Evolutionary conservation across 2,797 vertebrate genomes (phyloP).

Genomic region (Ispidina lecontei): DNA sequence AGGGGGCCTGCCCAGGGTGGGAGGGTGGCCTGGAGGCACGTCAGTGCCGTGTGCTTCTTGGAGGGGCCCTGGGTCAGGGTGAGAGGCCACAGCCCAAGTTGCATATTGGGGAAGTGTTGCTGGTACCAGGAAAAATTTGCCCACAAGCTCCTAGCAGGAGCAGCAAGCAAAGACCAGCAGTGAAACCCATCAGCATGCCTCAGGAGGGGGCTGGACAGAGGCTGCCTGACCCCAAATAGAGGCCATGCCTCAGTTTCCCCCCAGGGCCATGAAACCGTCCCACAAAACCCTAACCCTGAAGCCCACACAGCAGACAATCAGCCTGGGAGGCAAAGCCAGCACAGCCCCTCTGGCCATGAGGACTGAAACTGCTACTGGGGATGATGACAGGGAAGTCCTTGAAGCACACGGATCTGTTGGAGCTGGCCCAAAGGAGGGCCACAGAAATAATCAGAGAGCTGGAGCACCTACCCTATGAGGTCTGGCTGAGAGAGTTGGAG

Average conservation of each 20-base stretch:
- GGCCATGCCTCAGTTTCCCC: background rate
- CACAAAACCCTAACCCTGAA: no score
- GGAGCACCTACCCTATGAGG: background rate
- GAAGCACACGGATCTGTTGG: background rate
- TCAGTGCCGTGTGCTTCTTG: rapidly evolving
- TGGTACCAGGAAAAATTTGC: background rate
- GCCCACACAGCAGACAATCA: no score
- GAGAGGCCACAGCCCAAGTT: no score
- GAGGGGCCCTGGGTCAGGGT: no score
- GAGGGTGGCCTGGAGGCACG: conserved; percentile 70
- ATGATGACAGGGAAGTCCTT: background rate
- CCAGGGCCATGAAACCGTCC: background rate
- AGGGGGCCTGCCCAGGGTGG: background rate
- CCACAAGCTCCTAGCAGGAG: background rate
- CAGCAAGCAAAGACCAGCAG: background rate
- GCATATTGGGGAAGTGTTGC: background rate
- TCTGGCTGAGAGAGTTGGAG: no score
- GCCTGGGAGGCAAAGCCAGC: background rate
- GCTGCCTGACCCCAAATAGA: background rate
- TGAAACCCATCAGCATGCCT: background rate
- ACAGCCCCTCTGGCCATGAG: no score
- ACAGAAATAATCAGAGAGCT: no score
- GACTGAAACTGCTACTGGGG: no score
- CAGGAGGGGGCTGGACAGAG: background rate
- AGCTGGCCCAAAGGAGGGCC: no score